These are phyloP conservation scores for Folsomia manolachei DNA, from an alignment of 2,888 invertebrate species.

Conservation along the genomic window DNA sequence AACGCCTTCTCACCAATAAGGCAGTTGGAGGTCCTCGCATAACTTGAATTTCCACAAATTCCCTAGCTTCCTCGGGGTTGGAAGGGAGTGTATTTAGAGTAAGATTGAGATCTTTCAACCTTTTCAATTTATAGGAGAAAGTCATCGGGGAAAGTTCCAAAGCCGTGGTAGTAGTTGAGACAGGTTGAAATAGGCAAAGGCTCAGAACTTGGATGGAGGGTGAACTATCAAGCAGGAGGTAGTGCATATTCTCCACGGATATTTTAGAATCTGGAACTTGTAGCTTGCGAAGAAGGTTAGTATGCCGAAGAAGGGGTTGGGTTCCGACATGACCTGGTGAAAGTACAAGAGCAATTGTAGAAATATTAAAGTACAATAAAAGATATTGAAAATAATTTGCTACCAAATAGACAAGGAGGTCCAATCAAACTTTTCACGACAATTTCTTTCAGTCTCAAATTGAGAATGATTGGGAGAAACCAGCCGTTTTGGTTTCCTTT, in stretches of 20 bases:
- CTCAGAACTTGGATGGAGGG: neutral
- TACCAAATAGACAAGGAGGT: neutral
- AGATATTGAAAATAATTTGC: too few relatives aligned
- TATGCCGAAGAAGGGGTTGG: conserved; percentile 27
- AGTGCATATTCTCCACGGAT: conserved; percentile 36
- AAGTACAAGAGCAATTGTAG: too few relatives aligned
- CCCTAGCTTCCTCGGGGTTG: neutral
- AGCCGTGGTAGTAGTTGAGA: neutral
- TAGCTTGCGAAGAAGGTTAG: conserved; percentile 29
- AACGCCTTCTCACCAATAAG: too few relatives aligned
- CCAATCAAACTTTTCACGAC: conserved; percentile 27
- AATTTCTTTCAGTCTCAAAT: conserved; percentile 29
- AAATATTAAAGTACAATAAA: too few relatives aligned
- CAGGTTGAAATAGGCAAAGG: neutral
- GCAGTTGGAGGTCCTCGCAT: neutral
- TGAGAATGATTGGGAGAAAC: conserved; percentile 27
- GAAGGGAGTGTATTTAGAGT: conserved; percentile 30
- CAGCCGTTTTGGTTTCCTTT: neutral
- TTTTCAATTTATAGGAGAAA: conserved; percentile 32
- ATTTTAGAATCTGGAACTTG: conserved; percentile 35
- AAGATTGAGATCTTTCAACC: conserved; percentile 23
- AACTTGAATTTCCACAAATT: conserved; percentile 1
- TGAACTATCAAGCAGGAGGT: conserved; percentile 30
- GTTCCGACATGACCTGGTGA: neutral
- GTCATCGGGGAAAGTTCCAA: neutral